Conservation (phyloP, 2,113 vertebrate species). For the Salvator merianae region DNA sequence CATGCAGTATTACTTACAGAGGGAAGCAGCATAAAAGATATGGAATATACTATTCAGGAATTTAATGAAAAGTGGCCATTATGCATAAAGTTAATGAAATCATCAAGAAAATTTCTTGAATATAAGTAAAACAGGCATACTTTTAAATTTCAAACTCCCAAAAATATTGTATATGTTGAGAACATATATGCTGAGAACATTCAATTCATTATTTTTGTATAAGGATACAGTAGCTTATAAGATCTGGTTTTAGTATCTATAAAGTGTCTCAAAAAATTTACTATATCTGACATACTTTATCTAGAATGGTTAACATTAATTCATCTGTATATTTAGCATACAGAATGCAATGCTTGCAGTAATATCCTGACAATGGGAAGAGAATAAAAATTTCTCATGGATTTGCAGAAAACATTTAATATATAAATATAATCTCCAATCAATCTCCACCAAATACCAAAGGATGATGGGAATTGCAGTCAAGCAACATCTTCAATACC, state of each 20-base stretch:
- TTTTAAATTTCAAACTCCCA: neutral
- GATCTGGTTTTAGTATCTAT: conserved; percentile 17
- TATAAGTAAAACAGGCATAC: neutral
- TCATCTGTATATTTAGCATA: neutral
- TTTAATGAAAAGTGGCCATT: neutral
- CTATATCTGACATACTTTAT: conserved; percentile 19
- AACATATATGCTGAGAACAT: neutral
- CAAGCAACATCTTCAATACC: too few relatives aligned
- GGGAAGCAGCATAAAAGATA: neutral
- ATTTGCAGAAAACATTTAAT: neutral
- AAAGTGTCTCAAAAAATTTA: conserved; percentile 29
- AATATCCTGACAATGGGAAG: neutral
- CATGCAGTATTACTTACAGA: neutral
- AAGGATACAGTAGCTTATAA: conserved; percentile 12
- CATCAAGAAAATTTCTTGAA: neutral
- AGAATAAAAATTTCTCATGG: neutral
- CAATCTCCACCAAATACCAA: too few relatives aligned
- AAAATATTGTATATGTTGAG: neutral
- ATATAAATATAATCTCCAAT: too few relatives aligned
- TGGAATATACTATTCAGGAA: too few relatives aligned
- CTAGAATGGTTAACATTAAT: neutral
- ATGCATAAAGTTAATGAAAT: neutral
- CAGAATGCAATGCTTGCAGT: neutral
- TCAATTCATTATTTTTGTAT: neutral
- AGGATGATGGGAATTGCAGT: too few relatives aligned